phyloP scores from a whole-genome alignment of 2,888 invertebrate species.

The Chrysolina haemoptera region DNA sequence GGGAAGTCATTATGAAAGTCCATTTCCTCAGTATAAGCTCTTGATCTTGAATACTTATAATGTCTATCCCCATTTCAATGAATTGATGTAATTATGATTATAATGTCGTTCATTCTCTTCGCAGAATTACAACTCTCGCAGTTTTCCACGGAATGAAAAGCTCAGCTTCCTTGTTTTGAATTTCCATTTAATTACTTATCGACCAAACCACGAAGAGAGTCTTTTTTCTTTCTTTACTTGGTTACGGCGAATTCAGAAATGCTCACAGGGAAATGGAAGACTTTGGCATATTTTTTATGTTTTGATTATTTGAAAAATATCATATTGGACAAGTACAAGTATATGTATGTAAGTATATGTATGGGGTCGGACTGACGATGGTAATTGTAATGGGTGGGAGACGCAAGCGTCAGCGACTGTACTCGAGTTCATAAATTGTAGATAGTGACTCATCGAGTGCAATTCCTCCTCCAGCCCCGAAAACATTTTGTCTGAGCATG shows the following conservation, averaged over 20 bases:
- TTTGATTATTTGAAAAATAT: no score
- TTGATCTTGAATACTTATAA: not conserved
- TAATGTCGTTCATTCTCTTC: not conserved
- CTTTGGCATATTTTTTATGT: not conserved
- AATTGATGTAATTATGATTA: slow-evolving; percentile 5
- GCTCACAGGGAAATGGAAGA: not conserved
- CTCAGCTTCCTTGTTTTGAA: not conserved
- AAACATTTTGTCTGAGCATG: no score
- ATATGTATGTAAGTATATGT: no score
- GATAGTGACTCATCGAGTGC: no score
- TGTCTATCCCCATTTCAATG: not conserved
- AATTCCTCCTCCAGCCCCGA: no score
- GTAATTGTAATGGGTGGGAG: no score
- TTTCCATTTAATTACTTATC: slow-evolving; percentile 1
- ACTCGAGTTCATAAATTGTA: no score
- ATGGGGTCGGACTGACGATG: no score
- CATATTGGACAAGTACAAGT: no score
- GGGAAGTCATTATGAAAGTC: not conserved
- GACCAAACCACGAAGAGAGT: not conserved
- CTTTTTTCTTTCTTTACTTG: not conserved
- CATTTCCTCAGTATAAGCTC: not conserved
- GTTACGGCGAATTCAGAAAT: not conserved
- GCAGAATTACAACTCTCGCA: not conserved
- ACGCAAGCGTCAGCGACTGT: no score
- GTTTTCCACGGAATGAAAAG: slow-evolving; percentile 1